A percentile compares a stretch with the other conserved stretches of the same genome.
phyloP scores from a whole-genome alignment of 2,113 vertebrate genomes.

The Mesembrinibis cayennensis region DNA sequence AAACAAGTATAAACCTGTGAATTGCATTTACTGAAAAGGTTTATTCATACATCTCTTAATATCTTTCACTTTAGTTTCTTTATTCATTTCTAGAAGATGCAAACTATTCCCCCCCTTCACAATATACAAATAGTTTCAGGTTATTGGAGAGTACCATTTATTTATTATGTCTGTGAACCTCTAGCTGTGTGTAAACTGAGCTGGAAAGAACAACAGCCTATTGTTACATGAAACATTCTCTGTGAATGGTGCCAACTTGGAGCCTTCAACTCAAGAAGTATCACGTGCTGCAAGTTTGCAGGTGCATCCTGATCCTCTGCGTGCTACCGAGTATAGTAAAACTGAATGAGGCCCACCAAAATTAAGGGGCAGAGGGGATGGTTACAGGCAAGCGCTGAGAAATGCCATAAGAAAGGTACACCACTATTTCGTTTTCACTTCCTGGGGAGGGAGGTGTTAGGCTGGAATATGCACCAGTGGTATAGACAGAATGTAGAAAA shows the following conservation, averaged over 20 bases:
- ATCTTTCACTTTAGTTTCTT: not conserved
- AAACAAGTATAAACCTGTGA: not conserved
- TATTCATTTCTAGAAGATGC: not conserved
- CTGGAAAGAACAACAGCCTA: not conserved
- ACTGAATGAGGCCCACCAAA: not conserved
- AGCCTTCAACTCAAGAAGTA: conserved; percentile 1
- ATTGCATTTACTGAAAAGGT: not conserved
- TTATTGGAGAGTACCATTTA: not conserved
- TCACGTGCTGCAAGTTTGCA: not conserved
- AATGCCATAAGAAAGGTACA: not conserved
- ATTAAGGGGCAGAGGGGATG: too few relatives aligned
- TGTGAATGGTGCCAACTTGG: not conserved
- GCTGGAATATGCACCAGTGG: not conserved
- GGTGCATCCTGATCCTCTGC: conserved; percentile 17
- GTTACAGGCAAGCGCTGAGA: not conserved
- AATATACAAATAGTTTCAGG: not conserved
- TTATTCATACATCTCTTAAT: not conserved
- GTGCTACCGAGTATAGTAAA: not conserved
- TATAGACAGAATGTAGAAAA: not conserved
- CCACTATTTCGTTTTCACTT: rapidly evolving
- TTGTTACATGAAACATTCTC: not conserved
- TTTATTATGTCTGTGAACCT: not conserved
- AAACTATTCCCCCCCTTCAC: not conserved
- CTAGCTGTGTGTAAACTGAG: not conserved
- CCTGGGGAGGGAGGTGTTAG: not conserved